These are phyloP conservation scores for Austrofundulus limnaeus DNA, from an alignment of 2,113 vertebrate species.

Conservation along the genomic window DNA sequence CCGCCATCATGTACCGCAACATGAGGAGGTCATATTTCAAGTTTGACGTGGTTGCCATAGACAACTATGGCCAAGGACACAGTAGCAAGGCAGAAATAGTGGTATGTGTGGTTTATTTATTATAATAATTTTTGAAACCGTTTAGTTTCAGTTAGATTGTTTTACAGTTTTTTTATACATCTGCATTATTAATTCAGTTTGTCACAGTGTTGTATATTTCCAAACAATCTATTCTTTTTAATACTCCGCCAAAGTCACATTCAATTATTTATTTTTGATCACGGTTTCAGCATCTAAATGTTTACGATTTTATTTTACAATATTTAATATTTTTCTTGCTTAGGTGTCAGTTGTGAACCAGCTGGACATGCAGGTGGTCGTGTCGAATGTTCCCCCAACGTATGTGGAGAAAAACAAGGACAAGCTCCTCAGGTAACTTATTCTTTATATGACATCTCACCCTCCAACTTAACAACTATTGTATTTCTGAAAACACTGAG, in stretches of 20 bases:
- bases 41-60: slow-evolving; percentile 95
- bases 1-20: slow-evolving; percentile 96
- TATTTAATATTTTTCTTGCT: slow-evolving; percentile 35
- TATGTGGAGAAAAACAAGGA: slow-evolving; percentile 96
- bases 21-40: slow-evolving; percentile 97
- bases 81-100: slow-evolving; percentile 92
- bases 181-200: no score
- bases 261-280: background rate
- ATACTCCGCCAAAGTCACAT: no score
- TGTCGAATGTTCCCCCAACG: slow-evolving; percentile 94
- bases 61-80: slow-evolving; percentile 90
- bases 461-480: background rate
- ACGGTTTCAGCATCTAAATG: background rate
- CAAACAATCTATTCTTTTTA: no score
- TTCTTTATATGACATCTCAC: background rate
- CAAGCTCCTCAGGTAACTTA: slow-evolving; percentile 86
- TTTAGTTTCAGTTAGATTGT: no score
- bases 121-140: background rate
- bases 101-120: slow-evolving; percentile 77
- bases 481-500: background rate
- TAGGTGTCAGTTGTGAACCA: slow-evolving; percentile 98
- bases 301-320: slow-evolving; percentile 19
- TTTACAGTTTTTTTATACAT: no score
- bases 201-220: no score
- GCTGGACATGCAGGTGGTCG: slow-evolving; percentile 98